These are phyloP conservation scores for Dasypus novemcinctus DNA, from an alignment of 2,113 vertebrate genomes.

Conservation along the genomic window DNA sequence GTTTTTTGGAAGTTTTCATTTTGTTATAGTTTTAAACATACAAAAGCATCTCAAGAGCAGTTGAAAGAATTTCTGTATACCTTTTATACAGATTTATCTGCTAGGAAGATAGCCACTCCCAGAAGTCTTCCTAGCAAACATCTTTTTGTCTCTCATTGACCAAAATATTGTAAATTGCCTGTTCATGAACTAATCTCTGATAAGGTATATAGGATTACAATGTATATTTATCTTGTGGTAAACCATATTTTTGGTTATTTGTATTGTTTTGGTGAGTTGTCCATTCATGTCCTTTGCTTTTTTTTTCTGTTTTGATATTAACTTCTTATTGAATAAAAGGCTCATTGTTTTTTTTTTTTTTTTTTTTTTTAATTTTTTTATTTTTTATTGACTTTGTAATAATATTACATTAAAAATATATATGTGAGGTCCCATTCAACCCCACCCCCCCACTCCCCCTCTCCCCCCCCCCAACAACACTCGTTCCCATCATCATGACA, in stretches of 20 bases:
- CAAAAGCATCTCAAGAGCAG: not conserved
- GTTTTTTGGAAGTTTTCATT: conserved; percentile 19
- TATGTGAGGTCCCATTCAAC: no score
- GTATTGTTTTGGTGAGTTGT: not conserved
- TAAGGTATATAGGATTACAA: not conserved
- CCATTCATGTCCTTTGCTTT: not conserved
- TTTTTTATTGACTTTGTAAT: no score
- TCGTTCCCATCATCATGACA: no score
- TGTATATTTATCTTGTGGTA: not conserved
- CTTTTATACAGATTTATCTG: not conserved
- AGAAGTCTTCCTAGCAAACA: not conserved
- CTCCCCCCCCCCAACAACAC: no score
- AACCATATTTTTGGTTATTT: not conserved
- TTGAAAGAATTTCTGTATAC: not conserved
- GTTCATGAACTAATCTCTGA: not conserved
- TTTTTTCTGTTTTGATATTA: not conserved
- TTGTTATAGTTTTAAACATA: not conserved
- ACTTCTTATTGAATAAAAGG: not conserved
- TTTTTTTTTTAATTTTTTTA: no score
- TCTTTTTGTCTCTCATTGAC: not conserved
- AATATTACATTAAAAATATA: no score
- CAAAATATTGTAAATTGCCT: not conserved
- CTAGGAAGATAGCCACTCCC: not conserved
- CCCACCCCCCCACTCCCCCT: no score
- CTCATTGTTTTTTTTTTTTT: conserved; percentile 1